Evolutionary conservation across 2,888 invertebrate species (phyloP).

Genomic region (Torymus auratus): DNA sequence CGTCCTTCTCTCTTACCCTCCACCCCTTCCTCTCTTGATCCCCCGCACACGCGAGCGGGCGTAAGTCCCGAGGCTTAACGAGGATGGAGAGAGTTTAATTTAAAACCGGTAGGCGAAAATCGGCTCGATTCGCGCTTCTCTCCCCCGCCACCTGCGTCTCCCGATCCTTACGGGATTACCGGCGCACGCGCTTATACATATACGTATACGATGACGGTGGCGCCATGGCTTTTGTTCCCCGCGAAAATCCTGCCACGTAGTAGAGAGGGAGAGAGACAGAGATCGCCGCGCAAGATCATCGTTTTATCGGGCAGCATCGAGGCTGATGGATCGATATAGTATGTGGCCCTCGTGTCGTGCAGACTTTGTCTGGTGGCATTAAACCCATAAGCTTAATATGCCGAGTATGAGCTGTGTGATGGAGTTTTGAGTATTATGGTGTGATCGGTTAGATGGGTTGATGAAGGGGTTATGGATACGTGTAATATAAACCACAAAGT

Average conservation of each 20-base stretch:
- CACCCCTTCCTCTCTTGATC: constrained; percentile 6
- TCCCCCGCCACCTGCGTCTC: not conserved
- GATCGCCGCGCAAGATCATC: no score
- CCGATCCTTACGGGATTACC: constrained; percentile 4
- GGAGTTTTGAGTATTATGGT: no score
- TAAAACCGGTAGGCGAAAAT: constrained; percentile 54
- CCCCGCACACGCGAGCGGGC: constrained; percentile 1
- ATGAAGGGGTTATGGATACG: no score
- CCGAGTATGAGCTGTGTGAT: no score
- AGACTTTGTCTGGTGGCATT: no score
- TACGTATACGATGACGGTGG: not conserved
- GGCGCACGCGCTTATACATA: not conserved
- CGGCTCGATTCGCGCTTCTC: constrained; percentile 46
- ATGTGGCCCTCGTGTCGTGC: no score
- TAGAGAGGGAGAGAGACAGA: not conserved
- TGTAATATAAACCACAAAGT: no score
- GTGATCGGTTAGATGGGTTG: no score
- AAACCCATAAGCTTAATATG: no score
- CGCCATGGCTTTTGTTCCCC: constrained; percentile 29
- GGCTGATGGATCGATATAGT: no score
- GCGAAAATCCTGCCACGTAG: constrained; percentile 16
- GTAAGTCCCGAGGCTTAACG: constrained; percentile 54
- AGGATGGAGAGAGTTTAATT: constrained; percentile 49
- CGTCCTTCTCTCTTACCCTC: not conserved
- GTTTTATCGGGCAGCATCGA: no score